Base-by-base conservation (phyloP, 2,797 vertebrate species). In the Clarias fuscus region DNA sequence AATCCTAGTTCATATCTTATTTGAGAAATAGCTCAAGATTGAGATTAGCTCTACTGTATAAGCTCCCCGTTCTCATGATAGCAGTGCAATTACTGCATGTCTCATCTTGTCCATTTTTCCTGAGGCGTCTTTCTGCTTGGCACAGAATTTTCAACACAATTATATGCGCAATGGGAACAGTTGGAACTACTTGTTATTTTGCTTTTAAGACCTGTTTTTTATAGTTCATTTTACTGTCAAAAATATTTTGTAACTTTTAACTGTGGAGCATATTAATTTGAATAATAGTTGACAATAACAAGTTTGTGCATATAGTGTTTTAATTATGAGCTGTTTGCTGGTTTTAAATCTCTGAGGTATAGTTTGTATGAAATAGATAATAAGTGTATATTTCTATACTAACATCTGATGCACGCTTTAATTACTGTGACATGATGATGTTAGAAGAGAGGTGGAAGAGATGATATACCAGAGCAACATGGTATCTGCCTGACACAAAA, bases 201-300 rank as follows among this genome's bases (percentile, higher is more conserved):
- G 48, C 5, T 5, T 68, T 53, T 82, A 17, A 82, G 48, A 82
- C 59, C 33, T 71, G 30, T 11, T 56, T 59, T 58, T 75, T 14
- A 56, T 84, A 75, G 24, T 40, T 43, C 1, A 84, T 24, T 84
- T 84, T 37, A 84, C 10, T 82, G 58, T 22, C 6, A 71, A 70
- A 37, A 20, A 10, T 8, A 20, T n/a, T 8, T 13, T 56, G 14
- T 67, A 53, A 30, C 64, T 70, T 70, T 56, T 56, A 82, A 67
- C 80, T 56, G 59, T 71, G 24, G 2, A 33, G 30, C 5, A 59
- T 24, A 72, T 10, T 59, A 5, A 22, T 56, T 83, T 27, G 13
- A 64, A 80, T 77, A 80, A 64, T 15, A n/a, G n/a, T 27, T 80
- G 33, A 6, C 33, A n/a, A 17, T 33, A 40, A 43, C 33, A 64